Conservation (phyloP, 2,888 invertebrate species). For the Eucriotettix oculatus region DNA sequence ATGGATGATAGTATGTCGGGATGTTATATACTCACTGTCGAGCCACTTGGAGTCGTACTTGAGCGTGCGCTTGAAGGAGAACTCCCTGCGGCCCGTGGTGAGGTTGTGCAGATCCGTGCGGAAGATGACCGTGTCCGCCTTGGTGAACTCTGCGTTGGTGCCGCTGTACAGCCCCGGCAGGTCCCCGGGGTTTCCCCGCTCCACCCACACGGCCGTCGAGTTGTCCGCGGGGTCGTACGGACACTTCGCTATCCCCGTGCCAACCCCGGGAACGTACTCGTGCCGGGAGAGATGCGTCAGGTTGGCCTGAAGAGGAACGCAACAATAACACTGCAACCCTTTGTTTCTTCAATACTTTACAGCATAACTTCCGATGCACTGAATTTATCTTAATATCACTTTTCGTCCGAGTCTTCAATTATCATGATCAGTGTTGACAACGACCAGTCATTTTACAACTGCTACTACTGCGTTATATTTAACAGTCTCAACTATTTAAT, state of each 20-base stretch:
- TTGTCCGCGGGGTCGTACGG: constrained; percentile 97
- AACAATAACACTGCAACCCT: neutral
- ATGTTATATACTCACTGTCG: constrained; percentile 65
- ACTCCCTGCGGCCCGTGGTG: constrained; percentile 69
- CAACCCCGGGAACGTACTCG: constrained; percentile 82
- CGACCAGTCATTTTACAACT: too few relatives aligned
- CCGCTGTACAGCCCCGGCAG: constrained; percentile 90
- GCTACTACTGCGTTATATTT: too few relatives aligned
- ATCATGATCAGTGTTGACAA: too few relatives aligned
- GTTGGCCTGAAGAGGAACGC: constrained; percentile 46
- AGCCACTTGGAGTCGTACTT: constrained; percentile 98
- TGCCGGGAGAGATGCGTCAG: constrained; percentile 74
- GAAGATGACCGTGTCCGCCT: constrained; percentile 95
- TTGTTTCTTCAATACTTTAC: too few relatives aligned
- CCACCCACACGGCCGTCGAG: constrained; percentile 94
- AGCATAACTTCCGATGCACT: too few relatives aligned
- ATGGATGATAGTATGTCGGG: neutral
- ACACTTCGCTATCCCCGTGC: constrained; percentile 89
- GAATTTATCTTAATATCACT: too few relatives aligned
- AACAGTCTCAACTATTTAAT: too few relatives aligned
- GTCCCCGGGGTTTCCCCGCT: constrained; percentile 84
- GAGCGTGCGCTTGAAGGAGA: constrained; percentile 82
- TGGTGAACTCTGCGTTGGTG: constrained; percentile 93
- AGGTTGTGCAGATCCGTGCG: constrained; percentile 85
- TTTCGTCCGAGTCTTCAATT: too few relatives aligned